Conservation (phyloP, 2,797 vertebrate species). For the Periophthalmus magnuspinnatus region DNA sequence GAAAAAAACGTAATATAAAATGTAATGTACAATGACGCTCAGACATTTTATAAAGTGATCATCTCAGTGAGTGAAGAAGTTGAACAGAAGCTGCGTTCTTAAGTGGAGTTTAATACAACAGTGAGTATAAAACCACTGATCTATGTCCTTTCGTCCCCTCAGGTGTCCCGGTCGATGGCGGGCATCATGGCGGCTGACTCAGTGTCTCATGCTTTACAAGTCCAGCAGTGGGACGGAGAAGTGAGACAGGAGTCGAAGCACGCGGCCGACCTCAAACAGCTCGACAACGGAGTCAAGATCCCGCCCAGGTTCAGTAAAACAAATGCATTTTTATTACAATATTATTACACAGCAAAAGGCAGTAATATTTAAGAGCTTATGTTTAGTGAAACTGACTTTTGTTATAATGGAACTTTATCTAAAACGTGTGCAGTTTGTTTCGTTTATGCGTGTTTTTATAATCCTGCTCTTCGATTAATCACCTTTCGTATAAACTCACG, state of each 20-base stretch:
- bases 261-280: conserved; percentile 89
- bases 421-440: too few species aligned
- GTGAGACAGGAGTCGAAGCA: conserved; percentile 93
- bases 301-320: conserved; percentile 85
- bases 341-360: background rate
- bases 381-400: too few species aligned
- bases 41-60: background rate
- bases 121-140: background rate
- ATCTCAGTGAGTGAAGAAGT: background rate
- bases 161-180: conserved; percentile 91
- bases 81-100: background rate
- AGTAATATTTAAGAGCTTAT: too few species aligned
- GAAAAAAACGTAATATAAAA: too few species aligned
- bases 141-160: conserved; percentile 7
- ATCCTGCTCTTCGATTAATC: too few species aligned
- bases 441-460: too few species aligned
- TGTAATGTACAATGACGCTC: background rate
- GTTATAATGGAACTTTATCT: too few species aligned
- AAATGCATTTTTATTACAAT: background rate
- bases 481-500: too few species aligned
- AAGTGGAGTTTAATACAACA: too few species aligned
- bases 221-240: conserved; percentile 98
- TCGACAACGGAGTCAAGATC: conserved; percentile 93
- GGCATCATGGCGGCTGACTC: conserved; percentile 95
- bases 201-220: conserved; percentile 91